phyloP scores from a whole-genome alignment of 2,797 vertebrate species.

The Microctenopoma steveboyesi region DNA sequence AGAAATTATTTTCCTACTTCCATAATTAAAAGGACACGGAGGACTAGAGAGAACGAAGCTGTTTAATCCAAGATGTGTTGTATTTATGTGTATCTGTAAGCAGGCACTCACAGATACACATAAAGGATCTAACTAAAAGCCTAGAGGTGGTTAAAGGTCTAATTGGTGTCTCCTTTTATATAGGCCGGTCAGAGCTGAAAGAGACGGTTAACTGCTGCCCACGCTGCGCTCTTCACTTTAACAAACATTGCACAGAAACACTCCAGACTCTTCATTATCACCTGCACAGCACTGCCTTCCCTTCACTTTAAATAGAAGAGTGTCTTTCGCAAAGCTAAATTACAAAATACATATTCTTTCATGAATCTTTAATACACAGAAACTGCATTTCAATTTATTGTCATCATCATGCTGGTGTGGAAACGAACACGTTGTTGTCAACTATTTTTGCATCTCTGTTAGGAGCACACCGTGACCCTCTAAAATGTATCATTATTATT shows the following conservation, averaged over 20 bases:
- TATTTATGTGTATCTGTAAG: background rate
- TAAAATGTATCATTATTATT: too few relatives aligned
- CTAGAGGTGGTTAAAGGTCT: slow-evolving; percentile 4
- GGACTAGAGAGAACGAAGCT: background rate
- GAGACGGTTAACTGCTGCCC: slow-evolving; percentile 34
- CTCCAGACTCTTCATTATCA: slow-evolving; percentile 23
- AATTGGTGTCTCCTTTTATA: slow-evolving; percentile 22
- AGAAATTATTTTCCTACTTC: too few relatives aligned
- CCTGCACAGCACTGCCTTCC: background rate
- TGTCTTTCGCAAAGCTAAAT: too few relatives aligned
- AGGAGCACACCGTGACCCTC: too few relatives aligned
- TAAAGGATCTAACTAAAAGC: slow-evolving; percentile 15
- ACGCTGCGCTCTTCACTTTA: slow-evolving; percentile 28
- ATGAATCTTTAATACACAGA: too few relatives aligned
- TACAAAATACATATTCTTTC: too few relatives aligned
- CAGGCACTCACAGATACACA: too few relatives aligned
- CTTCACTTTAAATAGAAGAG: background rate
- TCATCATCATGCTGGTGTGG: too few relatives aligned
- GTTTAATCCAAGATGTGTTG: background rate
- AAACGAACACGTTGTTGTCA: too few relatives aligned
- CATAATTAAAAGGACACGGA: too few relatives aligned
- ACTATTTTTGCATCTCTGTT: too few relatives aligned
- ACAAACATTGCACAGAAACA: slow-evolving; percentile 45
- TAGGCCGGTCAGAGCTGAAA: slow-evolving; percentile 28
- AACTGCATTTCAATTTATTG: too few relatives aligned